These are phyloP conservation scores for Rhinichthys klamathensis DNA, from an alignment of 2,113 vertebrate species.

Conservation along the genomic window DNA sequence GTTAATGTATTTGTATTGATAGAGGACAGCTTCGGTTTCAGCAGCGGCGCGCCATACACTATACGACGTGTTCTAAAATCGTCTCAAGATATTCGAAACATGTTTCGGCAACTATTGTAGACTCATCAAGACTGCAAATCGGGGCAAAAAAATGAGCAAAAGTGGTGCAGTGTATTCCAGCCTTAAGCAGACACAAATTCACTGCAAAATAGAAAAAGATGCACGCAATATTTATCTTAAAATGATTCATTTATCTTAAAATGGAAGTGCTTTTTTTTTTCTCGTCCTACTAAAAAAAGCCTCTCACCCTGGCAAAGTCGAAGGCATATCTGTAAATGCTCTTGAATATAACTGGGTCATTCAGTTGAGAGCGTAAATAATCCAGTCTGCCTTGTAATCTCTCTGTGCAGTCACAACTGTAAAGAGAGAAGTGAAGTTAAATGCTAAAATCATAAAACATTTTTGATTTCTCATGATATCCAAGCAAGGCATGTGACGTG, in stretches of 20 bases:
- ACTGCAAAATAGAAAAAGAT: not conserved
- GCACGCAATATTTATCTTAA: not conserved
- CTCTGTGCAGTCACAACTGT: conserved; percentile 92
- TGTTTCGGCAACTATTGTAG: too few species aligned
- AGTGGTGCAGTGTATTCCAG: too few species aligned
- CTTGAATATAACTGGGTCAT: conserved; percentile 90
- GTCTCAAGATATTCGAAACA: too few species aligned
- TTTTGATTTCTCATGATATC: not conserved
- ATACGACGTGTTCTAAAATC: too few species aligned
- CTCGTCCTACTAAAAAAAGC: not conserved
- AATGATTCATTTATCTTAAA: not conserved
- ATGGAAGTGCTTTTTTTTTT: not conserved
- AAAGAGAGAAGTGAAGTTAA: conserved; percentile 43
- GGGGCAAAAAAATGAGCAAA: too few species aligned
- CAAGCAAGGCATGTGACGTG: not conserved
- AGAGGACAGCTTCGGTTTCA: too few species aligned
- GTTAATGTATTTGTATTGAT: too few species aligned
- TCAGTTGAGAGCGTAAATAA: conserved; percentile 87
- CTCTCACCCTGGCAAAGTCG: conserved; percentile 93
- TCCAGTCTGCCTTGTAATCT: conserved; percentile 91
- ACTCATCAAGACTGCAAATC: too few species aligned
- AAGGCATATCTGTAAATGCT: conserved; percentile 99
- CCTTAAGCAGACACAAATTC: not conserved
- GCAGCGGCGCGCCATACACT: too few species aligned
- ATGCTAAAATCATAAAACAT: not conserved